Base-by-base conservation (phyloP, 2,113 vertebrate genomes). In the Laticauda colubrina region DNA sequence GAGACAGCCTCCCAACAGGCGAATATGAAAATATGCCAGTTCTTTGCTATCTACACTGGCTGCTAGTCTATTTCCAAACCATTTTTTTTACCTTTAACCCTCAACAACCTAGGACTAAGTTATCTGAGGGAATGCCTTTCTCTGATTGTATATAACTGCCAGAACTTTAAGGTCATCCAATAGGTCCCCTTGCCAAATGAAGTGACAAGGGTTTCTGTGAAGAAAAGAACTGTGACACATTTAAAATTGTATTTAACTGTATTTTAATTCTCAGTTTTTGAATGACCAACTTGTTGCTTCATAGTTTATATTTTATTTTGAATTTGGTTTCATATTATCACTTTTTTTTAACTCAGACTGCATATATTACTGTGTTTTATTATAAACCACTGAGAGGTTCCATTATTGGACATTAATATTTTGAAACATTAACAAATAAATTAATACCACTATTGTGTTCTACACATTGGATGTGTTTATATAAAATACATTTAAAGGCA, bases 401-500 rank as follows among this genome's bases (percentile, higher is more conserved):
- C 24, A 1, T 64, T n/a, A 29, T 64, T 64, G 26, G 26, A 10
- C 61, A 24, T 54, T 54, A 54, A 54, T 3, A 14, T 34, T 69
- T 75, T 15, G 14, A 75, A 75, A 75, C 29, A 34, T 75, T 34
- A 75, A 69, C 29, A 69, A 34, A 75, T 75, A 34, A 75, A 75
- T 34, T 29, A 29, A 1, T 61, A 89, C 93, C 91, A 57, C 93
- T 91, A 69, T 48, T 10, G 24, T 6, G 91, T 90, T 94, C 89
- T 85, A 95, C 93, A 39, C 81, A 85, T 20, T 88, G 54, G 8
- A n/a, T 29, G 12, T 55, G 23, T 69, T 88, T 87, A 87, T 45
- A 87, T 87, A 95, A 91, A 92, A 57, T 93, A 90, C 20, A 5
- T 91, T 87, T 11, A 90, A 18, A 64, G 7, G 12, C 24, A 51